Evolutionary conservation across 92 coral and sea anemone genomes (phyloP), one percentile per base, ranked within the genome.

Genomic region (Epizoanthus scotinus): DNA sequence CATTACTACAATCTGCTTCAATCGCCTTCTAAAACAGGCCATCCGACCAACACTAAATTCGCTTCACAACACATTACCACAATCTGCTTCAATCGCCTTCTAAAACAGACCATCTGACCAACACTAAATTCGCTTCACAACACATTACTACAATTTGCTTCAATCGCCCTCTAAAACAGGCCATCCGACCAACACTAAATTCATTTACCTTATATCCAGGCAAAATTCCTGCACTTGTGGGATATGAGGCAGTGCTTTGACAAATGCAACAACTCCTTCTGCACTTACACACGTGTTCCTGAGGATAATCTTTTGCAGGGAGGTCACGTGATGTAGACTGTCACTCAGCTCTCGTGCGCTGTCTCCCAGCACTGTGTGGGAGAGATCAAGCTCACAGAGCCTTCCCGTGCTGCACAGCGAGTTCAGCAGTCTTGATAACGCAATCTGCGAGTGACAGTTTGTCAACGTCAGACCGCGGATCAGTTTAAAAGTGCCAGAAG

Each of bases 361-460:
- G 65, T 60, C 65, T 2, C 65, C 65, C 2, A 60, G 65, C 65
- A 20, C 14, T 24, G 65, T 60, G 27, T 60, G 65, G 0, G 65
- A 60, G 27, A 60, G 65, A 14, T 60, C 65, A n/a, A 60, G 27
- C 0, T 60, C 34, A 24, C 27, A 20, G 14, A 60, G 34, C 28
- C 34, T 60, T 60, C 27, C 65, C 65, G 24, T 60, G 65, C 13
- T 9, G 65, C 65, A 60, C 27, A 60, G 65, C 27, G 34, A 60
- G 26, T 26, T 26, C 65, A 60, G 65, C 1, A 60, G 28, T 60
- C 65, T 60, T n/a, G 65, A 60, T 13, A 60, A 7, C 0, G 65
- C 26, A 31, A 6, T 3, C 27, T 24, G 65, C 1, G 65, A 60
- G 34, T 19, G 65, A 31, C 65, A 60, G 28, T 60, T 60, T 8